These are phyloP conservation scores for Tetragonula clypearis DNA, from an alignment of 1,140 invertebrate genomes.

Conservation along the genomic window DNA sequence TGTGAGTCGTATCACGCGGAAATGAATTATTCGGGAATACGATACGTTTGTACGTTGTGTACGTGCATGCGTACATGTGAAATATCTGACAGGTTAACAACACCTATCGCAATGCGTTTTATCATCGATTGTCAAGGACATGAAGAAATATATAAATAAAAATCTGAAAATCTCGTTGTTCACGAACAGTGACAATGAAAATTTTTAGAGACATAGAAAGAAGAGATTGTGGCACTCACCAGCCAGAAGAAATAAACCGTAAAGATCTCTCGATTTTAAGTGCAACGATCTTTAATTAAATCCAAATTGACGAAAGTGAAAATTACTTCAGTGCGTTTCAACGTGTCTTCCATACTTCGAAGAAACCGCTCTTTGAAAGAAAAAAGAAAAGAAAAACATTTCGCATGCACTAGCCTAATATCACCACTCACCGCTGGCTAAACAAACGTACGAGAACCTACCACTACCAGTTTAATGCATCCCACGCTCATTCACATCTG, in stretches of 20 bases:
- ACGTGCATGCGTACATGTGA: too few species aligned
- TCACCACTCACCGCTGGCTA: background rate
- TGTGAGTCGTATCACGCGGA: background rate
- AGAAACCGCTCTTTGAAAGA: background rate
- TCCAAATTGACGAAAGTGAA: too few species aligned
- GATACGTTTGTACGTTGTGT: background rate
- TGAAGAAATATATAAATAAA: background rate
- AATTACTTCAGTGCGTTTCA: background rate
- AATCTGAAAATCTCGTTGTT: background rate
- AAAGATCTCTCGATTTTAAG: too few species aligned
- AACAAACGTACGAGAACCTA: constrained; percentile 7
- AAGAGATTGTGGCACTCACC: background rate
- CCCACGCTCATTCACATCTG: constrained; percentile 19
- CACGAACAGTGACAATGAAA: background rate
- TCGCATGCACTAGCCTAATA: background rate
- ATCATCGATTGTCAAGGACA: background rate
- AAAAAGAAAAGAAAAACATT: background rate
- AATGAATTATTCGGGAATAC: background rate
- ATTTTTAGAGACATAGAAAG: background rate
- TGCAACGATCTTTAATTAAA: too few species aligned
- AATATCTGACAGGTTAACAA: background rate
- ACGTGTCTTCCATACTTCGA: background rate
- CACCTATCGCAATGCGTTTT: background rate
- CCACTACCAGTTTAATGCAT: constrained; percentile 16
- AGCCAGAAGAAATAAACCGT: too few species aligned